These are phyloP conservation scores for Psittacula echo DNA, from an alignment of 2,797 vertebrate genomes.

Conservation along the genomic window DNA sequence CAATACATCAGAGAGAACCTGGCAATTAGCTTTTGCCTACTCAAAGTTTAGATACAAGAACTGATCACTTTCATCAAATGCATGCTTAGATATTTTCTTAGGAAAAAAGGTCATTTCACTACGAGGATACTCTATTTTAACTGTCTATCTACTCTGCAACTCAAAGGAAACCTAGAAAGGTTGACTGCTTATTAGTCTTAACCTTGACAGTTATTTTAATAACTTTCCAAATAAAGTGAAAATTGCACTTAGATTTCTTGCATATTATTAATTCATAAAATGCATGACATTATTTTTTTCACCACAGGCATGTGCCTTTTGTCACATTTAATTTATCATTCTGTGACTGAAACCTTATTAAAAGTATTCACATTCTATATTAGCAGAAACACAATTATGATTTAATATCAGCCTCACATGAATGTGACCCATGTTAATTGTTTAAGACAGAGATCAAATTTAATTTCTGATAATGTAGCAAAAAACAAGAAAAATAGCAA, in stretches of 20 bases:
- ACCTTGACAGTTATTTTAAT: not conserved
- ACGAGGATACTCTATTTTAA: not conserved
- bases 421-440: not conserved
- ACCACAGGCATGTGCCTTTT: slow-evolving; percentile 3
- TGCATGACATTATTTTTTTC: not conserved
- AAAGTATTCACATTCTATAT: not conserved
- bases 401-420: not conserved
- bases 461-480: not conserved
- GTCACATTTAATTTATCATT: slow-evolving; percentile 11
- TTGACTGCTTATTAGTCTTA: not conserved
- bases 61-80: not conserved
- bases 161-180: not conserved
- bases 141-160: not conserved
- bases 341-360: not conserved
- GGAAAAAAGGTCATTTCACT: not conserved
- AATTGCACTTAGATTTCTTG: not conserved
- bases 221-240: not conserved
- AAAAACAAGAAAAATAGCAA: not conserved
- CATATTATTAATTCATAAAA: not conserved
- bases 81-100: not conserved
- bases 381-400: not conserved
- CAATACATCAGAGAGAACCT: not conserved
- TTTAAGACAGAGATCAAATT: not conserved
- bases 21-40: not conserved
- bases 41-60: not conserved